Conservation (phyloP, 2,797 vertebrate genomes). For the Lacerta bilineata region DNA sequence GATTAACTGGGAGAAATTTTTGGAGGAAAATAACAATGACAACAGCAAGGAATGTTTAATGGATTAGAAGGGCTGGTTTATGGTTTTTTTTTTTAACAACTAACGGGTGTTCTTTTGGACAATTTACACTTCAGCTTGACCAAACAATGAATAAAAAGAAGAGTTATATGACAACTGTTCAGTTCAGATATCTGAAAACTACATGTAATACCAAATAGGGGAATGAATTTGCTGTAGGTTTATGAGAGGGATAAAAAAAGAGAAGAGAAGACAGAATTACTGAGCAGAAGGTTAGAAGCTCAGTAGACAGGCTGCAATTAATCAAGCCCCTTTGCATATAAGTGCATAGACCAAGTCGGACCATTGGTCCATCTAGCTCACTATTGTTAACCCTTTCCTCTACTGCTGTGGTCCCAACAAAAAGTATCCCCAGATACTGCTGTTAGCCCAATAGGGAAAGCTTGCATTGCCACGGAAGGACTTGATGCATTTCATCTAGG, state of each 20-base stretch:
- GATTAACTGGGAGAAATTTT: conserved; percentile 55
- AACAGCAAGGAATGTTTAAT: conserved; percentile 49
- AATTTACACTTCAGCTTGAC: conserved; percentile 44
- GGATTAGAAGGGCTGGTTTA: conserved; percentile 51
- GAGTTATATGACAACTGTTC: not conserved
- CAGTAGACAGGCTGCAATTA: not conserved
- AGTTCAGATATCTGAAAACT: conserved; percentile 39
- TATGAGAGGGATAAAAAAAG: conserved; percentile 39
- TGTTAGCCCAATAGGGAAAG: too few species aligned
- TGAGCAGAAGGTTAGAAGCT: not conserved
- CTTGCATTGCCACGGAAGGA: not conserved
- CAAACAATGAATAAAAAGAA: conserved; percentile 39
- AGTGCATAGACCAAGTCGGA: not conserved
- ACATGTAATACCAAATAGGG: conserved; percentile 36
- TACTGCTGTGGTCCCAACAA: too few species aligned
- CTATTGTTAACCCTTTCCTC: too few species aligned
- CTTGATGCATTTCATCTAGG: too few species aligned
- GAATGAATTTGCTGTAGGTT: conserved; percentile 56
- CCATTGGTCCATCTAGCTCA: not conserved
- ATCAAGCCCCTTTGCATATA: not conserved
- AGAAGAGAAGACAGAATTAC: not conserved
- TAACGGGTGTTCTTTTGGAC: conserved; percentile 45
- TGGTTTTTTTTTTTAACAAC: conserved; percentile 53
- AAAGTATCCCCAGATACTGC: too few species aligned
- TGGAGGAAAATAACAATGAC: conserved; percentile 32